Evolutionary conservation across 2,888 invertebrate genomes (phyloP), one percentile per base, ranked within the genome.

Genomic region (Heteromurus nitidus): DNA sequence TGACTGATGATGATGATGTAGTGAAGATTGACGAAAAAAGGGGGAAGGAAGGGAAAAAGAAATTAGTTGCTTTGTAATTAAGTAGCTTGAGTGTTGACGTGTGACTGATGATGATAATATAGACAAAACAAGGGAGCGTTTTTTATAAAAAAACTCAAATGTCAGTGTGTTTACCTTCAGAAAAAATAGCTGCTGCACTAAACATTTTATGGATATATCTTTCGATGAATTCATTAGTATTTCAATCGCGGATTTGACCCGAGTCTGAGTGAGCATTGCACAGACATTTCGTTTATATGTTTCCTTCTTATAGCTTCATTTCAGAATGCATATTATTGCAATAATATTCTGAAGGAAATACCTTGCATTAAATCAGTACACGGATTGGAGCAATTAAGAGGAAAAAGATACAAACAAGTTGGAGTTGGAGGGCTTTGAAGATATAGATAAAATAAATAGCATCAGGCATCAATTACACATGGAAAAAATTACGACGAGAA

Each of bases 41-140:
- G 18, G 31, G 42, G 64, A 65, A 68, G 55, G 70, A 65, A 70
- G 72, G 70, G 65, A 72, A 28, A 50, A 60, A 58, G 79, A 72
- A 79, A 79, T 79, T 79, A 79, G 79, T 70, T 68, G 30, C 28
- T 77, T 79, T 72, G 70, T 79, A 79, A 79, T 79, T 79, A 79
- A 79, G 70, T 72, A 79, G 50, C 47, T 28, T 7, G 79, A 79
- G 79, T 79, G 79, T 79, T 79, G 79, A 79, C 79, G 79, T 79
- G 79, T 79, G 70, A 79, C 79, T 79, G 79, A 79, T 79, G 70
- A 79, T 79, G 79, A 79, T 69, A 77, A 70, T 42, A 79, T 18
- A 64, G 36, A 55, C 18, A 64, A 42, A 64, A 50, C 68, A 7
- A 26, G 53, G 22, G 26, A 76, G 22, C 31, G 11, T 24, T 3